Percentiles rank a stretch among this genome's conserved stretches.
Conservation (phyloP, 2,113 vertebrate species). For the Procapra przewalskii region DNA sequence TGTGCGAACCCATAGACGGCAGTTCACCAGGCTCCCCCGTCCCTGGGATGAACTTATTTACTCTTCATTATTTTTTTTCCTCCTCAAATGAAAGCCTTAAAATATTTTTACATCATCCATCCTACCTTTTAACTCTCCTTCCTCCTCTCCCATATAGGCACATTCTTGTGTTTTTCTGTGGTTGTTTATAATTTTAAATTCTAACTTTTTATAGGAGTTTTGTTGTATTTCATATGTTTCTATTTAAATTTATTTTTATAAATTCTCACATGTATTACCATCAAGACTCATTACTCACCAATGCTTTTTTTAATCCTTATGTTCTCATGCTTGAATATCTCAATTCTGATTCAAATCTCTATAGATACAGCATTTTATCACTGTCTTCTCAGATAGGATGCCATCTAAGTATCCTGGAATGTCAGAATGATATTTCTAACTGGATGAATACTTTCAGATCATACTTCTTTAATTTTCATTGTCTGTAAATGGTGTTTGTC, state of each 20-base stretch:
- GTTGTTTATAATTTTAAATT: not conserved
- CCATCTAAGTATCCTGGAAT: not conserved
- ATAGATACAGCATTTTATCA: not conserved
- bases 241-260: not conserved
- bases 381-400: not conserved
- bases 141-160: not conserved
- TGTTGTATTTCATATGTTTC: not conserved
- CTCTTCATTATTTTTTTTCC: not conserved
- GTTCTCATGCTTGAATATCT: not conserved
- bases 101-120: not conserved
- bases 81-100: not conserved
- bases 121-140: not conserved
- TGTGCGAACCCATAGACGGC: no score
- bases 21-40: no score
- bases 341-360: not conserved
- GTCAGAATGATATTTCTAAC: not conserved
- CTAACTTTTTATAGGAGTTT: not conserved
- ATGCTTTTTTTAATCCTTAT: not conserved
- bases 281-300: not conserved
- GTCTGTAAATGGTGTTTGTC: not conserved
- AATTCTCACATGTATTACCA: not conserved
- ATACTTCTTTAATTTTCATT: not conserved
- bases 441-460: not conserved
- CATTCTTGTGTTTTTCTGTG: not conserved
- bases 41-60: not conserved